These are phyloP conservation scores for Meteorus sp. DNA, from an alignment of 1,140 invertebrate species.

Conservation along the genomic window DNA sequence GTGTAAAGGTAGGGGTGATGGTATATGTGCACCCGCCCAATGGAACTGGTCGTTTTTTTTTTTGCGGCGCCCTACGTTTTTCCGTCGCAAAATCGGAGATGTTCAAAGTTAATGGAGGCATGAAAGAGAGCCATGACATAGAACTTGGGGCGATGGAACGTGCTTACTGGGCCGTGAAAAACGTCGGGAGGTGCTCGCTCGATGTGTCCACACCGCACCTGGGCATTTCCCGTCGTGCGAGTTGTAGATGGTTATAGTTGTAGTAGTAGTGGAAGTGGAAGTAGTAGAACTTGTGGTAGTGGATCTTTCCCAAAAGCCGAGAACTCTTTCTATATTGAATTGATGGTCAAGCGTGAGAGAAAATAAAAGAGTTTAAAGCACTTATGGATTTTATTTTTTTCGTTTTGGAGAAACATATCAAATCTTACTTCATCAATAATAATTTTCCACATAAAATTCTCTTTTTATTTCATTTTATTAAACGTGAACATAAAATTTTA, in stretches of 20 bases:
- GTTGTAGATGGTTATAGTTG: too few species aligned
- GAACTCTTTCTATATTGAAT: background rate
- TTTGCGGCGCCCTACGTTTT: background rate
- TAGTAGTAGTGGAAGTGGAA: too few species aligned
- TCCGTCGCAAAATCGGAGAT: background rate
- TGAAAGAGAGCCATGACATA: slow-evolving; percentile 17
- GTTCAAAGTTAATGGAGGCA: slow-evolving; percentile 18
- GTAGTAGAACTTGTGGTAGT: too few species aligned
- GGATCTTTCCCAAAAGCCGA: too few species aligned
- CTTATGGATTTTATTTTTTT: too few species aligned
- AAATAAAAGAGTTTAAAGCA: background rate
- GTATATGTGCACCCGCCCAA: slow-evolving; percentile 9
- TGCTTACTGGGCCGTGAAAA: slow-evolving; percentile 11
- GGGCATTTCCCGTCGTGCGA: background rate
- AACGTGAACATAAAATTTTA: too few species aligned
- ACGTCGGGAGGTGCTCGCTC: background rate
- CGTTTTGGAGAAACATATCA: too few species aligned
- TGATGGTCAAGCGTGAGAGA: background rate
- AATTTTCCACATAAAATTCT: too few species aligned
- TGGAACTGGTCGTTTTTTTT: slow-evolving; percentile 4
- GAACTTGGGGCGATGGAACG: background rate
- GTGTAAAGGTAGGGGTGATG: too few species aligned
- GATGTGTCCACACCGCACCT: slow-evolving; percentile 1
- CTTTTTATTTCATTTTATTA: too few species aligned
- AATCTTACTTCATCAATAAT: too few species aligned